Percentiles rank a stretch among this genome's conserved stretches.
Conservation (phyloP, 2,888 invertebrate genomes). For the Noctua fimbriata region DNA sequence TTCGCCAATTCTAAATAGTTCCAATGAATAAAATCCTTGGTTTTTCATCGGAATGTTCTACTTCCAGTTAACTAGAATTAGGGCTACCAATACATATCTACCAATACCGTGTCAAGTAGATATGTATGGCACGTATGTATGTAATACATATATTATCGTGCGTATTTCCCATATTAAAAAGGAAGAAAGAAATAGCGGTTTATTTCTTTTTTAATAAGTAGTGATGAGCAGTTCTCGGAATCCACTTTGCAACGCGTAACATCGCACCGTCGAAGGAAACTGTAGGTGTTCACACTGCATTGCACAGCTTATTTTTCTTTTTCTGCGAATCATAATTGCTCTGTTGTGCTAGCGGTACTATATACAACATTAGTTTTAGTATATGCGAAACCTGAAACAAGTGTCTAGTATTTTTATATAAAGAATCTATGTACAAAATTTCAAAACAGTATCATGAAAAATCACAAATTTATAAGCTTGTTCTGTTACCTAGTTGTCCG, state of each 20-base stretch:
- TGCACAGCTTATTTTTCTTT: background rate
- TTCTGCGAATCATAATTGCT: background rate
- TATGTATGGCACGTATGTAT: background rate
- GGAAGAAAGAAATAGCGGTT: too few species aligned
- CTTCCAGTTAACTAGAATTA: too few species aligned
- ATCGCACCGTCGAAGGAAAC: slow-evolving; percentile 22
- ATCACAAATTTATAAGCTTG: too few species aligned
- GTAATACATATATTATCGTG: too few species aligned
- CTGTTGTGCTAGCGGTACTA: background rate
- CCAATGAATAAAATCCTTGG: background rate
- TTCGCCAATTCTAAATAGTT: background rate
- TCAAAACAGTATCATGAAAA: too few species aligned
- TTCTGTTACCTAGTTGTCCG: too few species aligned
- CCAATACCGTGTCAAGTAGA: background rate
- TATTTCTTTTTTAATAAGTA: too few species aligned
- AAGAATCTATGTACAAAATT: too few species aligned
- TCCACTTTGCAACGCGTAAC: background rate
- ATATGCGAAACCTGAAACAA: too few species aligned
- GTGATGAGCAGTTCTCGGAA: background rate
- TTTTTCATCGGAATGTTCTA: background rate
- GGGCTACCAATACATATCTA: background rate
- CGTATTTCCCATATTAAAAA: too few species aligned
- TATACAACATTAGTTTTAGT: too few species aligned
- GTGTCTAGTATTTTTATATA: too few species aligned
- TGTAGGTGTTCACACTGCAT: background rate